Percentiles rank a stretch among this genome's conserved stretches.
These are phyloP conservation scores for Sturnira hondurensis DNA, from an alignment of 2,113 vertebrate species.

Conservation along the genomic window DNA sequence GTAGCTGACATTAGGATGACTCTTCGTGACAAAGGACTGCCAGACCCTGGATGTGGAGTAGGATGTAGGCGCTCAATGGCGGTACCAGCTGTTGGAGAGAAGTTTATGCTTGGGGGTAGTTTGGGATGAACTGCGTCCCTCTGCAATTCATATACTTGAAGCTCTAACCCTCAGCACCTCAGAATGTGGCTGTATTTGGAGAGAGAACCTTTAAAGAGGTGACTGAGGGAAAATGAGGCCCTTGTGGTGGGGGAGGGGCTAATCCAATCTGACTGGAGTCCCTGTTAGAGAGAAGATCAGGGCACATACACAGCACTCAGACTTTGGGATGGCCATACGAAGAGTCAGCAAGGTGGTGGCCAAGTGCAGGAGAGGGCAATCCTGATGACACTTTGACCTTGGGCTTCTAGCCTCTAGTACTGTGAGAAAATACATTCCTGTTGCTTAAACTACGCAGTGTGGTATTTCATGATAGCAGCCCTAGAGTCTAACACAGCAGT, in stretches of 20 bases:
- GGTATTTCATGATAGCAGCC: not conserved
- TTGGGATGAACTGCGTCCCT: not conserved
- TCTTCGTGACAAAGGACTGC: not conserved
- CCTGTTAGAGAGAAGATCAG: not conserved
- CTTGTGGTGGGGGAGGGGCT: not conserved
- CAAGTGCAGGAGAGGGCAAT: not conserved
- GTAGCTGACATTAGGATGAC: not conserved
- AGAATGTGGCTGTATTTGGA: not conserved
- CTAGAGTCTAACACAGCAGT: not conserved
- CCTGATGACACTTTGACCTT: not conserved
- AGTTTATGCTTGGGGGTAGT: not conserved
- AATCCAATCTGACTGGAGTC: not conserved
- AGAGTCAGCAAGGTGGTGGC: too few species aligned
- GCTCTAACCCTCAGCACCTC: not conserved
- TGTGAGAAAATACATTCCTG: not conserved
- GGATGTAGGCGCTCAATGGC: not conserved
- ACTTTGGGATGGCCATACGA: fast-evolving
- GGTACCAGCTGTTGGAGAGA: not conserved
- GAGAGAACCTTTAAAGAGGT: not conserved
- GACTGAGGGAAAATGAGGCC: not conserved
- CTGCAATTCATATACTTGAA: not conserved
- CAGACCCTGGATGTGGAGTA: not conserved
- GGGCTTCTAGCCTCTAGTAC: not conserved
- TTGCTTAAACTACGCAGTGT: not conserved
- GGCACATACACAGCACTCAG: not conserved